Conservation (phyloP, 2,797 vertebrate genomes). For the Hozukius guyotensis region DNA sequence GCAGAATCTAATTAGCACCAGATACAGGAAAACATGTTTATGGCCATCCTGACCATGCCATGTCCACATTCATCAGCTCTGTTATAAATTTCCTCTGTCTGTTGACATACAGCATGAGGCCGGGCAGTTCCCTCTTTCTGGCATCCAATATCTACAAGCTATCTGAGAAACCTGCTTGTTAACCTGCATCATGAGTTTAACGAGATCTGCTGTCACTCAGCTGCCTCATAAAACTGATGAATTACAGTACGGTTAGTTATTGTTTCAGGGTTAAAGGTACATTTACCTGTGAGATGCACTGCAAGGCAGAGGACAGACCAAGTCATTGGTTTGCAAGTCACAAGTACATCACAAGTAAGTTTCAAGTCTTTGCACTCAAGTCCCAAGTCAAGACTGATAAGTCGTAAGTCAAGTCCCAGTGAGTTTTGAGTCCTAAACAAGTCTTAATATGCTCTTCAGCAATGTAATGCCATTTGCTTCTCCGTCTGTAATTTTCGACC, state of each 20-base stretch:
- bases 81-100: slow-evolving; percentile 64
- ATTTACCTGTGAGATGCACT: neutral
- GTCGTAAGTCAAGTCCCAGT: too few relatives aligned
- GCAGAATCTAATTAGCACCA: slow-evolving; percentile 76
- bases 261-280: slow-evolving; percentile 14
- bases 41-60: slow-evolving; percentile 32
- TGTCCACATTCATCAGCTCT: slow-evolving; percentile 66
- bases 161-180: slow-evolving; percentile 4
- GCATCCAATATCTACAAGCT: slow-evolving; percentile 25
- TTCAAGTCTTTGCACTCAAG: too few relatives aligned
- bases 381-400: too few relatives aligned
- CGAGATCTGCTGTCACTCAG: slow-evolving; percentile 34
- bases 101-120: slow-evolving; percentile 39
- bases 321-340: too few relatives aligned
- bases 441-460: too few relatives aligned
- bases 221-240: slow-evolving; percentile 24
- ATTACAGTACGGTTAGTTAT: neutral
- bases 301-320: neutral
- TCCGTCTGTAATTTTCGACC: too few relatives aligned
- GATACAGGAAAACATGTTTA: slow-evolving; percentile 67
- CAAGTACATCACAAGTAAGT: too few relatives aligned
- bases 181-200: slow-evolving; percentile 11
- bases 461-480: too few relatives aligned
- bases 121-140: slow-evolving; percentile 8
- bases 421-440: too few relatives aligned